Conservation (phyloP, 2,797 vertebrate genomes). For the Takifugu ocellatus region DNA sequence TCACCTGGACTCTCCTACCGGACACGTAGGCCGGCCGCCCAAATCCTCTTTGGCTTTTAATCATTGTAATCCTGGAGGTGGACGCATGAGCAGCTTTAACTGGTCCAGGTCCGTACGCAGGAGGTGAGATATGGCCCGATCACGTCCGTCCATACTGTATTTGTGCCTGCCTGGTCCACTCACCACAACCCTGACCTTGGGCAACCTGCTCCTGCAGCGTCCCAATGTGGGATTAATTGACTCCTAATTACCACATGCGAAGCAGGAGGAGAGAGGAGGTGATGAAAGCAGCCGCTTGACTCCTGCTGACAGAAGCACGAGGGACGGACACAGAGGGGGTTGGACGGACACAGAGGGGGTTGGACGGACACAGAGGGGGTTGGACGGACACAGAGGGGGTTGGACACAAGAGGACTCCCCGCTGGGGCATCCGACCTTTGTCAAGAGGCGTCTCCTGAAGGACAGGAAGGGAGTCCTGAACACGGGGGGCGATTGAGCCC, state of each 20-base stretch:
- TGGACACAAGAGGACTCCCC: conserved; percentile 34
- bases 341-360: conserved; percentile 17
- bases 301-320: conserved; percentile 23
- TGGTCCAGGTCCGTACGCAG: no score
- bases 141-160: neutral
- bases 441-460: conserved; percentile 17
- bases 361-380: conserved; percentile 22
- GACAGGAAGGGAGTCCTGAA: conserved; percentile 22
- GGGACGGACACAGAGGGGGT: neutral
- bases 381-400: conserved; percentile 17
- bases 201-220: conserved; percentile 35
- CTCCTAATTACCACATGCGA: conserved; percentile 43
- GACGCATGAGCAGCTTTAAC: no score
- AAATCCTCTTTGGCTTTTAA: no score
- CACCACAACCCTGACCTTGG: conserved; percentile 36
- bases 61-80: no score
- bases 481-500: conserved; percentile 40
- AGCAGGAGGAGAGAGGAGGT: conserved; percentile 2
- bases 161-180: neutral
- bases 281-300: conserved; percentile 41
- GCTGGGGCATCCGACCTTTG: conserved; percentile 40
- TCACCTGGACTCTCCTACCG: no score
- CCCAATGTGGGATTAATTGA: conserved; percentile 45
- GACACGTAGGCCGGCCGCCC: no score
- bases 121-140: no score